phyloP scores from a whole-genome alignment of 1,140 invertebrate species.

The Eulimnadia texana region DNA sequence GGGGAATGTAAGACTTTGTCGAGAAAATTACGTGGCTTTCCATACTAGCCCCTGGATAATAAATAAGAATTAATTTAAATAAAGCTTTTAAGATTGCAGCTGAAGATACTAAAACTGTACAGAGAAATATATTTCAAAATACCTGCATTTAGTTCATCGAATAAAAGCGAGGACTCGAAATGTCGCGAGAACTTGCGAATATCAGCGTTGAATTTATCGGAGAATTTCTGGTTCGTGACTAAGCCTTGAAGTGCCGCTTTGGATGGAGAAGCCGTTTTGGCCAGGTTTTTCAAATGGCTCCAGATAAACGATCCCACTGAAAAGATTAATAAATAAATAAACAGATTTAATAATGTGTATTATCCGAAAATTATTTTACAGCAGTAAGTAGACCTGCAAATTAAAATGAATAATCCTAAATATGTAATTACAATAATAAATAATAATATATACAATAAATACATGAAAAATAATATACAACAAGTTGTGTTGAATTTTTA shows the following conservation, averaged over 20 bases:
- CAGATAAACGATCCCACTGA: constrained; percentile 83
- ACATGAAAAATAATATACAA: background rate
- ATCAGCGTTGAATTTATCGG: constrained; percentile 61
- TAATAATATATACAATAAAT: background rate
- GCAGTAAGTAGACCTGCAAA: too few relatives aligned
- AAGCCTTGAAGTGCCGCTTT: constrained; percentile 67
- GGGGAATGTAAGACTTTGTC: constrained; percentile 71
- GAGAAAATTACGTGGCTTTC: constrained; percentile 77
- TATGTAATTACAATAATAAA: too few relatives aligned
- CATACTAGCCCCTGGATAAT: constrained; percentile 44
- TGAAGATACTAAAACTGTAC: background rate
- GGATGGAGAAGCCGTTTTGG: constrained; percentile 65
- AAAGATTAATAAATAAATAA: constrained; percentile 21
- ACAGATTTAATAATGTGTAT: too few relatives aligned
- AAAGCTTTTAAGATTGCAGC: background rate
- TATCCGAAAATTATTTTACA: too few relatives aligned
- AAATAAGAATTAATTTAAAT: background rate
- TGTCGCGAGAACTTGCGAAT: constrained; percentile 80
- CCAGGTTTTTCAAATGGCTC: constrained; percentile 75
- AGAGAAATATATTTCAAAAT: constrained; percentile 18
- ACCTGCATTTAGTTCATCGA: constrained; percentile 71
- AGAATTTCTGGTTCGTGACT: constrained; percentile 51
- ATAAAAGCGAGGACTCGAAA: constrained; percentile 69
- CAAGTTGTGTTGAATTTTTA: background rate
- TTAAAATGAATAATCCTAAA: too few relatives aligned